These are phyloP conservation scores for Athalia rosae DNA, from an alignment of 2,888 invertebrate species.

Conservation along the genomic window DNA sequence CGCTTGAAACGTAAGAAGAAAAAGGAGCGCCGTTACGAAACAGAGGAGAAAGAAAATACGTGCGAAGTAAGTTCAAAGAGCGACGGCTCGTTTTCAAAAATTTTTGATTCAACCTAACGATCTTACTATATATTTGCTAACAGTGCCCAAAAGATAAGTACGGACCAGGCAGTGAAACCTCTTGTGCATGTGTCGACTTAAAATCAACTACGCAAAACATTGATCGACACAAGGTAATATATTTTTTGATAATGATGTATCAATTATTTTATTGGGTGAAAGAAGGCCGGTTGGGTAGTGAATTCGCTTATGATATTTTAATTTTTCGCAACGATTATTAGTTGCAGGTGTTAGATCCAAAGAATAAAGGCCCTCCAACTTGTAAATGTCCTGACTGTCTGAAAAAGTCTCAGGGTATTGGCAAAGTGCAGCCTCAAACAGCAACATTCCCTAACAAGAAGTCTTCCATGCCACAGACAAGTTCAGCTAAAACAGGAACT, in stretches of 20 bases:
- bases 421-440: constrained; percentile 57
- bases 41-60: constrained; percentile 72
- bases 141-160: constrained; percentile 39
- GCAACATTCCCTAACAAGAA: constrained; percentile 57
- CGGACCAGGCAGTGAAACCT: constrained; percentile 50
- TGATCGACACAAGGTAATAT: constrained; percentile 67
- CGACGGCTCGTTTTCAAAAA: not conserved
- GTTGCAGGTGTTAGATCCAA: constrained; percentile 68
- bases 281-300: not conserved
- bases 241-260: not conserved
- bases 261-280: not conserved
- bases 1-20: constrained; percentile 86
- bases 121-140: constrained; percentile 3
- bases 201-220: constrained; percentile 61
- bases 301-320: not conserved
- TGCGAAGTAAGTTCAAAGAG: constrained; percentile 68
- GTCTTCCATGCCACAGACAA: constrained; percentile 50
- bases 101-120: constrained; percentile 12
- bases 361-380: constrained; percentile 66
- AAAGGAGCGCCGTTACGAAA: constrained; percentile 79
- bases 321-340: constrained; percentile 49
- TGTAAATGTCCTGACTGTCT: constrained; percentile 71
- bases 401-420: constrained; percentile 61
- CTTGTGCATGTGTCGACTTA: constrained; percentile 59
- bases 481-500: constrained; percentile 50